Evolutionary conservation across 2,888 invertebrate genomes (phyloP).

Genomic region (Hecatera dysodea): DNA sequence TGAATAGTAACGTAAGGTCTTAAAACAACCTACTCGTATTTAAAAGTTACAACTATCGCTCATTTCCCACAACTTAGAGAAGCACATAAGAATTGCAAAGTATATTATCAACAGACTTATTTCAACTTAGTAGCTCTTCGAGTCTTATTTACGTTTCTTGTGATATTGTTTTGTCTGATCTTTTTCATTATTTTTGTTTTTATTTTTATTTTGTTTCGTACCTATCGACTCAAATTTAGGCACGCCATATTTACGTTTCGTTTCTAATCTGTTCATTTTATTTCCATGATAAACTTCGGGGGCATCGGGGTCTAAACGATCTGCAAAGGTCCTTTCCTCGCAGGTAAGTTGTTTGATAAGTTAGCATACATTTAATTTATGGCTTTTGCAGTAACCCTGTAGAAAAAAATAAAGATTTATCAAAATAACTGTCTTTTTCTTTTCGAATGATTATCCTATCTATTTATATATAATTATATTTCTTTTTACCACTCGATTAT

Average conservation of each 20-base stretch:
- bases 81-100: constrained; percentile 48
- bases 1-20: not conserved
- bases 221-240: constrained; percentile 22
- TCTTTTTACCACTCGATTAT: no score
- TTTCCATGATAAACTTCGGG: constrained; percentile 84
- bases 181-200: not conserved
- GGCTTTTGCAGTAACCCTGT: not conserved
- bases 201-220: constrained; percentile 18
- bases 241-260: constrained; percentile 67
- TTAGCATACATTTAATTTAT: constrained; percentile 26
- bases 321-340: constrained; percentile 73
- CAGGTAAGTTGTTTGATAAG: constrained; percentile 77
- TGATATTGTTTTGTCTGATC: not conserved
- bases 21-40: not conserved
- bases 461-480: no score
- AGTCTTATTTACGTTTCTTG: constrained; percentile 25
- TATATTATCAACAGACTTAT: constrained; percentile 43
- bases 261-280: constrained; percentile 83
- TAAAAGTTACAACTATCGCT: not conserved
- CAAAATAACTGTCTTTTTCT: not conserved
- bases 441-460: not conserved
- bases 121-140: constrained; percentile 12
- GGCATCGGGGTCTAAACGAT: constrained; percentile 73
- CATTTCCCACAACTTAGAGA: constrained; percentile 30
- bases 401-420: constrained; percentile 34